phyloP scores from a whole-genome alignment of 2,888 invertebrate genomes.

The Melieria crassipennis region DNA sequence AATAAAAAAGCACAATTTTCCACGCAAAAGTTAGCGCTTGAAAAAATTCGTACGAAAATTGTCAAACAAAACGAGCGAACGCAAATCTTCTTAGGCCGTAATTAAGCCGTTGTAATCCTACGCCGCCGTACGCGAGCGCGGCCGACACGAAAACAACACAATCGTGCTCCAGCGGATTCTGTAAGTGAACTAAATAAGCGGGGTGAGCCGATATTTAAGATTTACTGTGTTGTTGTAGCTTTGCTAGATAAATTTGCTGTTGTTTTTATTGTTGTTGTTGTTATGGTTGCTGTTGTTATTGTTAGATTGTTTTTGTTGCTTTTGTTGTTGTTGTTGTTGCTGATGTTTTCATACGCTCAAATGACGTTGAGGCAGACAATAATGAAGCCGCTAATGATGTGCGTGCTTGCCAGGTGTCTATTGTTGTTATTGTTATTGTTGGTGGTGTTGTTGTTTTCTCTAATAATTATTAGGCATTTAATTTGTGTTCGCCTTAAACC shows the following conservation, averaged over 20 bases:
- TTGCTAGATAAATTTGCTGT: slow-evolving; percentile 3
- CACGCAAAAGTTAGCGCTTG: neutral
- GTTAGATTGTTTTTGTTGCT: neutral
- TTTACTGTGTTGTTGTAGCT: slow-evolving; percentile 16
- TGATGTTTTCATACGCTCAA: slow-evolving; percentile 13
- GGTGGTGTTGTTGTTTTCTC: too few species aligned
- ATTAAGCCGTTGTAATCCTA: neutral
- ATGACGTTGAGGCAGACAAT: too few species aligned
- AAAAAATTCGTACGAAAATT: neutral
- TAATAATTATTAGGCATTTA: too few species aligned
- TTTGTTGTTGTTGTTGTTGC: slow-evolving; percentile 10
- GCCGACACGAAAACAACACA: slow-evolving; percentile 18
- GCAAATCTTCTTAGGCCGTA: neutral
- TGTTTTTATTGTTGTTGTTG: slow-evolving; percentile 7
- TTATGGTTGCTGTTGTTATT: neutral
- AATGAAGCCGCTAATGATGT: too few species aligned
- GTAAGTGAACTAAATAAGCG: slow-evolving; percentile 53
- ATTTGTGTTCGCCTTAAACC: too few species aligned
- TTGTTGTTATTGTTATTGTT: too few species aligned
- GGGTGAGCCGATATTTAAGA: slow-evolving; percentile 2
- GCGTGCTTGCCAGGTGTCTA: neutral
- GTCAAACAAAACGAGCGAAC: neutral
- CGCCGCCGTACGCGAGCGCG: too few species aligned
- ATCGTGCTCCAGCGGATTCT: slow-evolving; percentile 49
- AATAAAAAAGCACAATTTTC: neutral